Evolutionary conservation across 1,140 invertebrate species (phyloP).

Genomic region (Leptoteleia sp.): DNA sequence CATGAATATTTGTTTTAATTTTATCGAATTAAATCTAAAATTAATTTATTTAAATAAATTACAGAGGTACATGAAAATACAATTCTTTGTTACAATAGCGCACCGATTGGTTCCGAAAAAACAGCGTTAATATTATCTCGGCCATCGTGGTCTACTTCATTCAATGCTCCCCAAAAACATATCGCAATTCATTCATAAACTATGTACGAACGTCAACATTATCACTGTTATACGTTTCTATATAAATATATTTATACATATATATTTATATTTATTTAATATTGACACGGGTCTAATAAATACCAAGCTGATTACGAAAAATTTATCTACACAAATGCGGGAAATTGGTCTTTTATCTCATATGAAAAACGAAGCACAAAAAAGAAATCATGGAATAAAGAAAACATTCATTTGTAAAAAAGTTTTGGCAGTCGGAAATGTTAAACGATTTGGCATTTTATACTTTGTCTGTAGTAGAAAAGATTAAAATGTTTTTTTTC

Average conservation of each 20-base stretch:
- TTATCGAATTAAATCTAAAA: slow-evolving; percentile 64
- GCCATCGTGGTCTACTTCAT: slow-evolving; percentile 44
- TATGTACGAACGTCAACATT: slow-evolving; percentile 65
- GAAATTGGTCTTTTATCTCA: slow-evolving; percentile 19
- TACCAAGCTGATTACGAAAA: slow-evolving; percentile 42
- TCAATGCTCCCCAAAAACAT: slow-evolving; percentile 25
- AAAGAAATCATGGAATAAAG: not conserved
- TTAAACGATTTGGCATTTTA: slow-evolving; percentile 41
- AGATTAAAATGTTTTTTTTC: not conserved
- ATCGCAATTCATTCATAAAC: slow-evolving; percentile 61
- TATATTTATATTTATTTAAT: slow-evolving; percentile 23
- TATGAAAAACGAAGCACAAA: slow-evolving; percentile 11
- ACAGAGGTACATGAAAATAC: slow-evolving; percentile 72
- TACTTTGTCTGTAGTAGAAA: slow-evolving; percentile 8
- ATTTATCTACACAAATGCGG: slow-evolving; percentile 67
- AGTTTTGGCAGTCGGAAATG: slow-evolving; percentile 34
- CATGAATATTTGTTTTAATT: slow-evolving; percentile 32
- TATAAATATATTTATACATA: slow-evolving; percentile 73
- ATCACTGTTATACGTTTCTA: slow-evolving; percentile 58
- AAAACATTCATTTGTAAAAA: slow-evolving; percentile 14
- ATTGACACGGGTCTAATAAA: slow-evolving; percentile 56
- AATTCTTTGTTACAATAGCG: slow-evolving; percentile 70
- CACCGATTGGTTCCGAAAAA: slow-evolving; percentile 71
- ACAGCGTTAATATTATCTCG: slow-evolving; percentile 73
- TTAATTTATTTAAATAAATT: slow-evolving; percentile 76